phyloP scores from a whole-genome alignment of 2,888 invertebrate species.

The Odontocolon sp. region DNA sequence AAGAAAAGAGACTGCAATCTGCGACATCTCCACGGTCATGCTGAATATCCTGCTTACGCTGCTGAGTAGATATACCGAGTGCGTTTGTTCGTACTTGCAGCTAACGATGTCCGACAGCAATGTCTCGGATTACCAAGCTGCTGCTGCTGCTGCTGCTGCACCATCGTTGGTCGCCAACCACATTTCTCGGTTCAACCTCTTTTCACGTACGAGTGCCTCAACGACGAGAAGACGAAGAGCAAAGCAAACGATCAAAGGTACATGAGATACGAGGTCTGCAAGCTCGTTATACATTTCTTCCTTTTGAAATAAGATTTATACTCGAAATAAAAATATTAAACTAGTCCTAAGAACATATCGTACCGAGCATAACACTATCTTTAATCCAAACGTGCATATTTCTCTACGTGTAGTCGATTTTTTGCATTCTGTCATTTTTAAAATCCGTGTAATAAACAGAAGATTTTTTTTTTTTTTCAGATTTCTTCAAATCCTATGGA shows the following conservation, averaged over 20 bases:
- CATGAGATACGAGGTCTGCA: constrained; percentile 30
- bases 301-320: background rate
- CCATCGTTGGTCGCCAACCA: constrained; percentile 50
- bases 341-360: no score
- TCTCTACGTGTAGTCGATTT: no score
- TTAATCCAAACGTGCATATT: no score
- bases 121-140: constrained; percentile 38
- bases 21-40: background rate
- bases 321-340: no score
- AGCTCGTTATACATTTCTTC: background rate
- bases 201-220: constrained; percentile 20
- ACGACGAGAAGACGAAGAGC: constrained; percentile 3
- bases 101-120: constrained; percentile 20
- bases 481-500: no score
- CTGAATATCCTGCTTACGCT: constrained; percentile 10
- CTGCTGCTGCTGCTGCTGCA: constrained; percentile 19
- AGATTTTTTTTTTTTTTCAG: no score
- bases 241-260: constrained; percentile 16
- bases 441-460: no score
- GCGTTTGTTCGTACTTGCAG: constrained; percentile 20
- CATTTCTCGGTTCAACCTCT: constrained; percentile 58
- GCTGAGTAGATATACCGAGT: constrained; percentile 1
- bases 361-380: no score
- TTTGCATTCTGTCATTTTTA: no score
- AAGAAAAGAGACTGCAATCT: background rate